Evolutionary conservation across 2,797 vertebrate genomes (phyloP).

Genomic region (Onychomys torridus): DNA sequence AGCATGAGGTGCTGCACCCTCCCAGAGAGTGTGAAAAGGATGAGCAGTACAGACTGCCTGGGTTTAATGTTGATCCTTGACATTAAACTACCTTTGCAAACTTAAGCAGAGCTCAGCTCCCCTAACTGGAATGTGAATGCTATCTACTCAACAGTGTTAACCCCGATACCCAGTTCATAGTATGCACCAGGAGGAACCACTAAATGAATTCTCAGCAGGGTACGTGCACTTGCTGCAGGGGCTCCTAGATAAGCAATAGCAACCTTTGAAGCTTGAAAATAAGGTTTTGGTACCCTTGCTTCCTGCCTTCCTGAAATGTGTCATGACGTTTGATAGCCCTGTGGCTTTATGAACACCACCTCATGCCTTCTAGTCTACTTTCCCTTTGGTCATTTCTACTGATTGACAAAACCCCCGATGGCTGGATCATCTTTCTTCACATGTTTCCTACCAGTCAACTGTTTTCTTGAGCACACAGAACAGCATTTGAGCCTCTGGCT

Average conservation of each 20-base stretch:
- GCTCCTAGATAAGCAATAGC: not conserved
- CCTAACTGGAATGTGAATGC: not conserved
- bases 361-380: not conserved
- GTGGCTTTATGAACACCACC: not conserved
- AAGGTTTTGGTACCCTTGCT: not conserved
- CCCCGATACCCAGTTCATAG: accelerated
- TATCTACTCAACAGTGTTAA: not conserved
- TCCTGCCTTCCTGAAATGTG: not conserved
- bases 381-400: not conserved
- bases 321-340: not conserved
- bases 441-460: not conserved
- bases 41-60: not conserved
- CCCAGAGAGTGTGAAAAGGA: not conserved
- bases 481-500: not conserved
- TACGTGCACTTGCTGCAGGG: not conserved
- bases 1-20: accelerated
- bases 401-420: not conserved
- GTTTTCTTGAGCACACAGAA: not conserved
- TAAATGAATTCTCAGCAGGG: not conserved
- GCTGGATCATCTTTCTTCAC: not conserved
- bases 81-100: not conserved
- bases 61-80: too few species aligned
- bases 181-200: not conserved
- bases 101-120: not conserved
- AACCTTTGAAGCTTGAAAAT: constrained; percentile 11